These are phyloP conservation scores for Drosophila mayri DNA, from an alignment of 1,140 invertebrate genomes.

Conservation along the genomic window DNA sequence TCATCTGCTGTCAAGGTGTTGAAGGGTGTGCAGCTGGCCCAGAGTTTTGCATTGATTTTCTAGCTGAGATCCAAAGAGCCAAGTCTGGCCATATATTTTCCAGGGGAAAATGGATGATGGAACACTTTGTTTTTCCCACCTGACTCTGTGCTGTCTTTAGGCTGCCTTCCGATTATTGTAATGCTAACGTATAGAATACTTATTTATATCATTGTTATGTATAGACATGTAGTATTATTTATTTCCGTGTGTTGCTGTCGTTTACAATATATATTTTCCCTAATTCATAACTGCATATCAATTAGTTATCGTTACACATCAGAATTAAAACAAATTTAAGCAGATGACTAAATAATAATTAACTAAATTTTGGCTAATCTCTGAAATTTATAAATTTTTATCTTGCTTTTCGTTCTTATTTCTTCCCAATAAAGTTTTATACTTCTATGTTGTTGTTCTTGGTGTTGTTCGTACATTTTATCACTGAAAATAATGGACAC, in stretches of 20 bases:
- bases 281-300: constrained; percentile 25
- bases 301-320: background rate
- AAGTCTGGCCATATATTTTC: constrained; percentile 59
- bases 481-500: constrained; percentile 38
- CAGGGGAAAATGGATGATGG: constrained; percentile 23
- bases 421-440: constrained; percentile 64
- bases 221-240: constrained; percentile 16
- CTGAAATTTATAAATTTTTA: no score
- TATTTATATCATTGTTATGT: constrained; percentile 30
- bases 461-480: constrained; percentile 72
- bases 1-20: constrained; percentile 76
- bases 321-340: background rate
- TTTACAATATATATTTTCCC: constrained; percentile 33
- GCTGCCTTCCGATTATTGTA: background rate
- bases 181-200: constrained; percentile 23
- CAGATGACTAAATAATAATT: no score
- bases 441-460: constrained; percentile 79
- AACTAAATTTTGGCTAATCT: no score
- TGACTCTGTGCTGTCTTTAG: background rate
- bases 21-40: constrained; percentile 39
- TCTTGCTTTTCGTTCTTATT: constrained; percentile 37
- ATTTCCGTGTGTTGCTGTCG: constrained; percentile 42
- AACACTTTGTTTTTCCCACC: constrained; percentile 32
- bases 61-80: constrained; percentile 22
- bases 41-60: constrained; percentile 38